phyloP scores from a whole-genome alignment of 2,797 vertebrate genomes.

The Gephyroberyx darwinii region DNA sequence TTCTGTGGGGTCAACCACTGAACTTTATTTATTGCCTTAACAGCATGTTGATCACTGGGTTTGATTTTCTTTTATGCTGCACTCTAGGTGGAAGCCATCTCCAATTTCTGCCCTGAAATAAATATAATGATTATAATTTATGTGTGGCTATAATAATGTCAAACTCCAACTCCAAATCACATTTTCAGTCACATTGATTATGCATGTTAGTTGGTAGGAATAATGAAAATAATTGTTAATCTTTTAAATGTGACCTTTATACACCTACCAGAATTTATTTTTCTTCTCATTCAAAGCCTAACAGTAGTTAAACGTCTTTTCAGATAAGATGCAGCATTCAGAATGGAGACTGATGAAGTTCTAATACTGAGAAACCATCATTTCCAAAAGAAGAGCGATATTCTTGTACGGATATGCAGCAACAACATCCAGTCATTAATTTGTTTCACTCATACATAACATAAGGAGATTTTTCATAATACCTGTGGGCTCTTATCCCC shows the following conservation, averaged over 20 bases:
- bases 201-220: neutral
- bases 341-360: neutral
- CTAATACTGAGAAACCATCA: neutral
- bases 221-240: neutral
- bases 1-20: neutral
- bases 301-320: constrained; percentile 1
- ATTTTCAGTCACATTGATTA: neutral
- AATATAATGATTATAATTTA: neutral
- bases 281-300: neutral
- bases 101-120: neutral
- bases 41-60: neutral
- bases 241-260: neutral
- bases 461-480: constrained; percentile 31
- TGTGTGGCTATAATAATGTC: neutral
- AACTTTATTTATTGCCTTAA: neutral
- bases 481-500: constrained; percentile 33
- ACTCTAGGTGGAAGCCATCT: neutral
- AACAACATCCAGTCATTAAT: constrained; percentile 51
- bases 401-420: constrained; percentile 6
- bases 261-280: neutral
- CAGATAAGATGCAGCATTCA: neutral
- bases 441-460: constrained; percentile 37
- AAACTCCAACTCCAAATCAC: too few species aligned
- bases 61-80: neutral
- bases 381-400: constrained; percentile 11